Percentiles rank a stretch among this genome's conserved stretches.
phyloP scores from a whole-genome alignment of 2,888 invertebrate genomes.

The Sarcophaga carnaria region DNA sequence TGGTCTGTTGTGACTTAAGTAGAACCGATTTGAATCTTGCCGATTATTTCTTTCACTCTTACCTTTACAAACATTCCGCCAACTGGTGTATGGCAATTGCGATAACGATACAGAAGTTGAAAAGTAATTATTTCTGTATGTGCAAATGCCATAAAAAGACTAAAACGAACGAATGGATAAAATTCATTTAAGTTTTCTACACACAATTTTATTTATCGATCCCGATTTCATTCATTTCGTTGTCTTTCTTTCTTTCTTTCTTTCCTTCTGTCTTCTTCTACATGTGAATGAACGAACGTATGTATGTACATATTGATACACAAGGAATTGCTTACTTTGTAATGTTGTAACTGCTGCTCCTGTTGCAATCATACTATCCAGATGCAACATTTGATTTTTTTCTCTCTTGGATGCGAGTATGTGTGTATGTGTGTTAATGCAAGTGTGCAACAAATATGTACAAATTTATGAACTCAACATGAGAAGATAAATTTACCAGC shows the following conservation, averaged over 20 bases:
- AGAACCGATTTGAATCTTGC: no score
- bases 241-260: constrained; percentile 1
- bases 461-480: constrained; percentile 50
- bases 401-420: not conserved
- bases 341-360: constrained; percentile 21
- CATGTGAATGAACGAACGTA: no score
- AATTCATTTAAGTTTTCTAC: constrained; percentile 46
- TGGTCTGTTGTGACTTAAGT: no score
- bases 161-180: constrained; percentile 14
- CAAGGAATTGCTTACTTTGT: not conserved
- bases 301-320: no score
- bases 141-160: constrained; percentile 14
- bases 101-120: constrained; percentile 20
- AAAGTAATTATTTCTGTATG: constrained; percentile 26
- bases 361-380: constrained; percentile 57
- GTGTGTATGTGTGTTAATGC: not conserved
- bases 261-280: not conserved
- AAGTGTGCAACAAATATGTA: constrained; percentile 54
- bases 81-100: constrained; percentile 6
- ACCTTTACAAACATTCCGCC: constrained; percentile 4
- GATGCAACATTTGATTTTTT: constrained; percentile 64
- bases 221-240: constrained; percentile 18
- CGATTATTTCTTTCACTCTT: not conserved
- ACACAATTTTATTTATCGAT: constrained; percentile 60
- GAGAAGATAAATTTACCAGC: not conserved